phyloP scores from a whole-genome alignment of 2,888 invertebrate species.

The Xylocampa areola region DNA sequence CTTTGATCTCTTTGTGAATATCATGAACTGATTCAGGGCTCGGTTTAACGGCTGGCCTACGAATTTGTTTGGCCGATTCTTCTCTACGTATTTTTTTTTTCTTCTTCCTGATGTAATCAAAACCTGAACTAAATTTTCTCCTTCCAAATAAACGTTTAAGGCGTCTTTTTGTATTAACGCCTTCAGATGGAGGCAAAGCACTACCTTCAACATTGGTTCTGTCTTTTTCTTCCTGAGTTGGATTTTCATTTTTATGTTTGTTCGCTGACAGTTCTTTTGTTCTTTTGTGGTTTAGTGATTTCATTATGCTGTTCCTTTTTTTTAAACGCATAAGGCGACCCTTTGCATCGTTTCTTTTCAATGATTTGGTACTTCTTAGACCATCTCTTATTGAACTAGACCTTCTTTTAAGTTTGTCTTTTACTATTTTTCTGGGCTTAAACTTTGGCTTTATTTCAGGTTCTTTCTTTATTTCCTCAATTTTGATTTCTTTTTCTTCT shows the following conservation, averaged over 20 bases:
- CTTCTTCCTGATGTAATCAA: slow-evolving; percentile 97
- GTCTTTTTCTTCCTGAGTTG: slow-evolving; percentile 80
- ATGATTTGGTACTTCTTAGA: slow-evolving; percentile 82
- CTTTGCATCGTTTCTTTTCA: slow-evolving; percentile 85
- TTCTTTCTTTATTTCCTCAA: slow-evolving; percentile 76
- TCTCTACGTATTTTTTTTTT: slow-evolving; percentile 93
- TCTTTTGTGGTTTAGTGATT: slow-evolving; percentile 81
- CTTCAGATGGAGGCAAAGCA: slow-evolving; percentile 72
- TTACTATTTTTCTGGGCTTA: slow-evolving; percentile 81
- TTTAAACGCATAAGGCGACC: slow-evolving; percentile 83
- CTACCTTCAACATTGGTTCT: slow-evolving; percentile 79
- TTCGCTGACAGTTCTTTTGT: slow-evolving; percentile 77
- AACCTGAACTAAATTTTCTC: slow-evolving; percentile 94
- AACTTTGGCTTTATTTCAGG: slow-evolving; percentile 76
- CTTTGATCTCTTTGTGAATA: slow-evolving; percentile 95
- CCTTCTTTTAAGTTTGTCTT: slow-evolving; percentile 80
- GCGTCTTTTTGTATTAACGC: slow-evolving; percentile 84
- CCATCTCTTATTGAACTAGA: slow-evolving; percentile 86
- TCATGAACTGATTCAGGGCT: slow-evolving; percentile 93
- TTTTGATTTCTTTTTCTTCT: slow-evolving; percentile 71
- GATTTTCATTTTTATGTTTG: slow-evolving; percentile 78
- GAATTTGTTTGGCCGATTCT: slow-evolving; percentile 81
- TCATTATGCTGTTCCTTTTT: slow-evolving; percentile 85
- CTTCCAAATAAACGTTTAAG: slow-evolving; percentile 92
- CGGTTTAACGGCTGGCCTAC: slow-evolving; percentile 86